Percentiles rank a stretch among this genome's conserved stretches.
These are phyloP conservation scores for Rhabdophis nuchalis DNA, from an alignment of 2,797 vertebrate genomes.

Conservation along the genomic window DNA sequence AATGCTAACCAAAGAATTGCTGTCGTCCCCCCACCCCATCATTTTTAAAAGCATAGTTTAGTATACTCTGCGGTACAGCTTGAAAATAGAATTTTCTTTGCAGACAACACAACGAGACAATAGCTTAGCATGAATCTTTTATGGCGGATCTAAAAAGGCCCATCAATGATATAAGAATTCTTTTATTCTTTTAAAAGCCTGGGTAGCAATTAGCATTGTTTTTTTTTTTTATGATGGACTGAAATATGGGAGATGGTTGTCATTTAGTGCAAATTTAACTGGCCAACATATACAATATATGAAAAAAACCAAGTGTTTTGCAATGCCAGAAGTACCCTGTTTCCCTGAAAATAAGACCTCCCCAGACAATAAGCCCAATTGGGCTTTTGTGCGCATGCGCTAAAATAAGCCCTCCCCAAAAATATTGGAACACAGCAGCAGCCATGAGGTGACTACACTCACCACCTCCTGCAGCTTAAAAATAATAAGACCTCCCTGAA, in stretches of 20 bases:
- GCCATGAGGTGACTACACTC: no score
- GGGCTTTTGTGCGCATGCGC: no score
- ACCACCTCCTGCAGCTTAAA: no score
- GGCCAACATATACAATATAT: no score
- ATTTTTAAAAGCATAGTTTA: not conserved
- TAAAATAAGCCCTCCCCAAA: no score
- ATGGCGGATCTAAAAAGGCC: not conserved
- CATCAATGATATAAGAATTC: not conserved
- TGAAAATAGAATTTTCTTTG: not conserved
- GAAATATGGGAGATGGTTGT: not conserved
- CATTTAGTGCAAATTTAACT: not conserved
- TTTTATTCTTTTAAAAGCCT: not conserved
- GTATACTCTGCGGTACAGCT: not conserved
- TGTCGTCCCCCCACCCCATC: not conserved
- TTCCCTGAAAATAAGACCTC: no score
- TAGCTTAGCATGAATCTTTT: not conserved
- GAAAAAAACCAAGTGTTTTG: not conserved
- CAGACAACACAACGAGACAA: not conserved
- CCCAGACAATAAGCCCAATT: no score
- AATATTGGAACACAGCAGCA: no score
- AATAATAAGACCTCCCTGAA: no score
- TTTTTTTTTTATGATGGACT: not conserved
- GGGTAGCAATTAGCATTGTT: not conserved
- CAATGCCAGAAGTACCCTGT: not conserved
- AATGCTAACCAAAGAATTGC: not conserved